Percentiles rank a stretch among this genome's conserved stretches.
phyloP scores from a whole-genome alignment of 1,140 invertebrate genomes.

The Mylabris phalerata region DNA sequence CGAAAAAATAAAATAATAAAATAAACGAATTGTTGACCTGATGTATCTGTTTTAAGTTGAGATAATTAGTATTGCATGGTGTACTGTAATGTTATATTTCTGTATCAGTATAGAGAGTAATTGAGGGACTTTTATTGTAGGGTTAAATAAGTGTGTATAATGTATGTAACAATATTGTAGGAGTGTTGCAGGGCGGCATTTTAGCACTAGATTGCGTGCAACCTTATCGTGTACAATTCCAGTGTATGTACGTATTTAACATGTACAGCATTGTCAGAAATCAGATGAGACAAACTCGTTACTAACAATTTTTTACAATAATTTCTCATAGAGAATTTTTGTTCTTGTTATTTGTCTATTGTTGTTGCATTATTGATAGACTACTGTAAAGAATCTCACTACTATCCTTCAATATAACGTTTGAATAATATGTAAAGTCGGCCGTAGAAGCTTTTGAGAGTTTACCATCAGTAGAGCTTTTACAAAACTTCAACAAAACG shows the following conservation, averaged over 20 bases:
- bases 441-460: slow-evolving; percentile 11
- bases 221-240: slow-evolving; percentile 12
- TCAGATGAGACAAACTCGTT: slow-evolving; percentile 13
- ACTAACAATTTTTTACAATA: background rate
- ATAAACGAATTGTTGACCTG: no score
- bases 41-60: no score
- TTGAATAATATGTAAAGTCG: slow-evolving; percentile 9
- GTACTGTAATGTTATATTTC: no score
- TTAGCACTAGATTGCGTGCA: slow-evolving; percentile 15
- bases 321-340: no score
- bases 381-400: no score
- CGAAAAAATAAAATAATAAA: no score
- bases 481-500: slow-evolving; percentile 9
- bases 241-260: slow-evolving; percentile 14
- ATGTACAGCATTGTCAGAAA: slow-evolving; percentile 16
- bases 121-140: no score
- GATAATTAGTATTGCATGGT: no score
- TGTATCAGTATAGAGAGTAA: no score
- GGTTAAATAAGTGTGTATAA: background rate
- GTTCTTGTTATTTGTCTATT: no score
- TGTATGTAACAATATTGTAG: slow-evolving; percentile 6
- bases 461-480: slow-evolving; percentile 8
- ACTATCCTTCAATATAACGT: background rate
- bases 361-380: no score
- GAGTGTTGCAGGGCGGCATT: slow-evolving; percentile 15